Base-by-base conservation (phyloP, 2,797 vertebrate species). In the Rhinogobio ventralis region DNA sequence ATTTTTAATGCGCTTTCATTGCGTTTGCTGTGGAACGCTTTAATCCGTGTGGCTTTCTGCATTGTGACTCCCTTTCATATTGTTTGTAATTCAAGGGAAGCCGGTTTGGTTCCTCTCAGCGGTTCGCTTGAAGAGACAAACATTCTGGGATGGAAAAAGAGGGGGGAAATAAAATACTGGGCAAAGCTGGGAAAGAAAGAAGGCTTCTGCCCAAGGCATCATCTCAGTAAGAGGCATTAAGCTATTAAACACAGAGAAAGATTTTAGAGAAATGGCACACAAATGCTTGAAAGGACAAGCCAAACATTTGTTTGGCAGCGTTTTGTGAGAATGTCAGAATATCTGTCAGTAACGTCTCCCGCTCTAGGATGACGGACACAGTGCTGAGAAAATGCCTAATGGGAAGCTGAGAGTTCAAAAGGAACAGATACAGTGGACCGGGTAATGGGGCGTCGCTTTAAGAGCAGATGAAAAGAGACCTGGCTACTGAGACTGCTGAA, bases 251-350 rank as follows among this genome's bases (percentile, higher is more conserved):
- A 85, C 39, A 4, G 90, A 91, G 89, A 90, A 80, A 82, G 87
- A 86, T 79, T 90, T 89, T 86, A 88, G 84, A 89, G 72, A 88
- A 86, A 49, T 46, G 69, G 78, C 68, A 78, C 76, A 74, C 64
- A 81, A 85, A 73, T 7, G 53, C 69, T 72, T 89, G 86, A 86
- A 90, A 89, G 85, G 55, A 77, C 86, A 86, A 93, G 90, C 90
- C 91, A 89, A 88, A 90, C 86, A 81, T 82, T 93, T 90, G 90
- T 75, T 77, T 82, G 85, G 55, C 74, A 85, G 55, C 7, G 39
- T 82, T 85, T 85, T 87, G 87, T 83, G 77, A 84, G 87, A 89
- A 86, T 90, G 91, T 93, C 92, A 93, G 89, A 91, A 90, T 91
- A 91, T 90, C 88, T 88, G 89, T 92, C 91, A 92, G 77, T 89